Base-by-base conservation (phyloP, 1,140 invertebrate genomes). In the Zaprionus taronus region DNA sequence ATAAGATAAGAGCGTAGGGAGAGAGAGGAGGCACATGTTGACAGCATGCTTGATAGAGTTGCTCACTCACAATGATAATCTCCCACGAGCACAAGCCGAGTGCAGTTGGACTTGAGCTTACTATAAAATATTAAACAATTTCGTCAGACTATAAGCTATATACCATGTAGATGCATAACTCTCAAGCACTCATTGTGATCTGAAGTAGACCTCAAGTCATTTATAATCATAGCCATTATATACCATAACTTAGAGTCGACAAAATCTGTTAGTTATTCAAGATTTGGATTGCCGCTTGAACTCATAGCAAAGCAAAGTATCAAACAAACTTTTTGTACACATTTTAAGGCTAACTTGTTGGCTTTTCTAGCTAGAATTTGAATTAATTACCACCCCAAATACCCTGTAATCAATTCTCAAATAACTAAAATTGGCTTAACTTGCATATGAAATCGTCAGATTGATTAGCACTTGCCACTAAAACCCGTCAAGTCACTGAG, bases 31-130 rank as follows among this genome's bases (percentile, higher is more conserved):
- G 47, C 47, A 49, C 47, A 22, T 49, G 47, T 24, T 22, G 47
- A 20, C 11, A 14, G 47, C 47, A 24, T 51, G 47, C 47, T 12
- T 14, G 20, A 11, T 12, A 24, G 47, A 51, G 47, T 51, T 51
- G 20, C 47, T 14, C 9, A 51, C 47, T 51, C 20, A 24, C 47
- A 22, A 14, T 24, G 47, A 51, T 24, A 24, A 55, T 36, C n/a
- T n/a, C 20, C 7, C 17, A 4, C 24, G 20, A 17, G 7, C 44
- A 20, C 17, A 49, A 49, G 47, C 47, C 47, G 47, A 51, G 47
- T 51, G 47, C 47, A 51, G 20, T 51, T 51, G 47, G 20, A 51
- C 47, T 22, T 51, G 47, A 17, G n/a, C 41, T 47, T 47, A 20
- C 7, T 47, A 47, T 17, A 17, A 44, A 17, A 9, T 47, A 20